Percentiles rank a stretch among this genome's conserved stretches.
Evolutionary conservation across 2,888 invertebrate genomes (phyloP).

Genomic region (Dasypolia templi): DNA sequence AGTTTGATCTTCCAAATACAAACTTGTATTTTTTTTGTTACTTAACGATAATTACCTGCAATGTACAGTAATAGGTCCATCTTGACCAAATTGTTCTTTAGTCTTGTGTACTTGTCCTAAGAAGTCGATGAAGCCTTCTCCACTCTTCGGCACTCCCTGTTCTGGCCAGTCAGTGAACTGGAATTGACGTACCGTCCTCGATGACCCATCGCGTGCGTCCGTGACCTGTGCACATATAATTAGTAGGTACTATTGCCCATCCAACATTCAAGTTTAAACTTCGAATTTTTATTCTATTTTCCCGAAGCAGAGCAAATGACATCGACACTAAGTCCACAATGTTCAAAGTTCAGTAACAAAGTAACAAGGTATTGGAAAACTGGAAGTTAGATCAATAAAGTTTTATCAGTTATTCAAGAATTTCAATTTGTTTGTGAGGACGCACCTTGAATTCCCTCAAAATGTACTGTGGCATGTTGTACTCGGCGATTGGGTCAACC

Average conservation of each 20-base stretch:
- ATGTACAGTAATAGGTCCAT: constrained; percentile 99
- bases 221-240: constrained; percentile 92
- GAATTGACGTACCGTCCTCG: constrained; percentile 98
- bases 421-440: constrained; percentile 49
- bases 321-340: constrained; percentile 33
- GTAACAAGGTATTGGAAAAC: constrained; percentile 51
- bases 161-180: constrained; percentile 99
- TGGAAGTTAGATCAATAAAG: constrained; percentile 57
- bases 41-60: constrained; percentile 92
- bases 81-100: constrained; percentile 99
- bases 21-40: not conserved
- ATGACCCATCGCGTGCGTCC: constrained; percentile 99
- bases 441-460: constrained; percentile 98
- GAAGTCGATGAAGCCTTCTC: constrained; percentile 99
- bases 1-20: not conserved
- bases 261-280: constrained; percentile 10
- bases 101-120: constrained; percentile 99
- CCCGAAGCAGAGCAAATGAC: constrained; percentile 27
- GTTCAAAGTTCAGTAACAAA: constrained; percentile 45
- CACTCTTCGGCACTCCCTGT: constrained; percentile 99
- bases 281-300: constrained; percentile 19
- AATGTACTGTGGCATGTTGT: constrained; percentile 99
- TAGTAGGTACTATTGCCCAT: not conserved
- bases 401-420: constrained; percentile 54
- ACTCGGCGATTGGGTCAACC: constrained; percentile 99